Evolutionary conservation across 30 jellyfish, hydroid and myxozoan species (phyloP), one percentile per base, ranked within the genome.

Genomic region (Rhopilema esculentum): DNA sequence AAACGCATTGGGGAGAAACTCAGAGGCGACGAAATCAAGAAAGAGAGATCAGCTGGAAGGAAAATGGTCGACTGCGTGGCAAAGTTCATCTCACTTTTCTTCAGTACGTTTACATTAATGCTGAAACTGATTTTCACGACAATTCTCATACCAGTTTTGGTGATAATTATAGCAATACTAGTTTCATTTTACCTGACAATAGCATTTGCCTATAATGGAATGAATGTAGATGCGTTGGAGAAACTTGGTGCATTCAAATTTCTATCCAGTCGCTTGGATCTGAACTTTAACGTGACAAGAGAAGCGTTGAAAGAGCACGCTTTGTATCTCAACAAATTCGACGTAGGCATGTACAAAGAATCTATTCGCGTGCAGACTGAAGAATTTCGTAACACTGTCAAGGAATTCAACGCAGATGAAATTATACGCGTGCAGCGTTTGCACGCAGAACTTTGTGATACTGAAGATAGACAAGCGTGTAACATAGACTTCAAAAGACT

Each of bases 341-440:
- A 83, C 49, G 20, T 83, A 0, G 92, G 85, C 57, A 30, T 57
- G 92, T 83, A 83, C 64, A 53, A 68, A 51, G 92, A 83, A 1
- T 30, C 86, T 29, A 8, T 83, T 0, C 82, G 73, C 53, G 77
- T 65, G 31, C 92, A 83, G 31, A 52, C 86, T 0, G 77, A 50
- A n/a, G 92, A 83, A 27, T 49, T 83, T 52, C 85, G 85, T 61
- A 83, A 50, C 79, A 69, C 80, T 18, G 66, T 74, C 1, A 65
- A 83, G 21, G 86, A 83, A 61, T 83, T 83, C 65, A 83, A 83
- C 75, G 72, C 71, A 23, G 92, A 69, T 20, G 92, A 83, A 69
- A 48, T 83, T 1, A 83, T 83, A 24, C 73, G 85, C 53, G 16
- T 83, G 48, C 32, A 83, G 77, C 79, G 92, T 24, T 26, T 83